Percentiles rank a stretch among this genome's conserved stretches.
Evolutionary conservation across 2,113 vertebrate species (phyloP).

Genomic region (Chlorodrepanis virens): DNA sequence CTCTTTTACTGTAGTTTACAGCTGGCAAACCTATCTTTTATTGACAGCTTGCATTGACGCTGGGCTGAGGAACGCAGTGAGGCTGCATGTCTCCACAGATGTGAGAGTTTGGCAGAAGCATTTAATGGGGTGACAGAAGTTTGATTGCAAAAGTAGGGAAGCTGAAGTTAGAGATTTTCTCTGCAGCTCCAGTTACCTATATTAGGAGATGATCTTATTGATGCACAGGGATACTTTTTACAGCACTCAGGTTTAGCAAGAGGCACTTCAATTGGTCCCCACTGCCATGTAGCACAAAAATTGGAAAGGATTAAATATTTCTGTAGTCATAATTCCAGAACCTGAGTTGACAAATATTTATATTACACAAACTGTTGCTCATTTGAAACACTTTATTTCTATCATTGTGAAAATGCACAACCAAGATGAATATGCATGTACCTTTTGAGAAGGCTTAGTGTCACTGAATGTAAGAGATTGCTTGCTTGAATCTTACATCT

Average conservation of each 20-base stretch:
- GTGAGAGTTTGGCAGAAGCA: not conserved
- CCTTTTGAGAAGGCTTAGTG: not conserved
- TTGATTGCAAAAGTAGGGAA: not conserved
- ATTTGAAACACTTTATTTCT: not conserved
- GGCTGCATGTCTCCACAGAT: not conserved
- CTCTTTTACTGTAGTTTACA: slow-evolving; percentile 31
- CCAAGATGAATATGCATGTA: not conserved
- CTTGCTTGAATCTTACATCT: not conserved
- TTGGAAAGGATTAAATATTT: not conserved
- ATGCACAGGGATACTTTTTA: not conserved
- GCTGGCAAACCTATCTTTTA: slow-evolving; percentile 37
- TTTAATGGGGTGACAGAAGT: not conserved
- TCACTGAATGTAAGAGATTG: not conserved
- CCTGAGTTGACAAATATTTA: not conserved
- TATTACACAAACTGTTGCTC: not conserved
- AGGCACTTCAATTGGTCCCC: not conserved
- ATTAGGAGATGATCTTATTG: not conserved
- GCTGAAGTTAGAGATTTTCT: not conserved
- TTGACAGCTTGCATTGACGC: not conserved
- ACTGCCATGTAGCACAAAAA: not conserved
- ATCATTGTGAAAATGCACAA: not conserved
- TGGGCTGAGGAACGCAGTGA: not conserved
- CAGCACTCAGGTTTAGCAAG: not conserved
- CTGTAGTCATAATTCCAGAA: not conserved
- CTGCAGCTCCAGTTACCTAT: not conserved